Percentiles rank a stretch among this genome's conserved stretches.
These are phyloP conservation scores for Geotrupes spiniger DNA, from an alignment of 2,888 invertebrate genomes.

Conservation along the genomic window DNA sequence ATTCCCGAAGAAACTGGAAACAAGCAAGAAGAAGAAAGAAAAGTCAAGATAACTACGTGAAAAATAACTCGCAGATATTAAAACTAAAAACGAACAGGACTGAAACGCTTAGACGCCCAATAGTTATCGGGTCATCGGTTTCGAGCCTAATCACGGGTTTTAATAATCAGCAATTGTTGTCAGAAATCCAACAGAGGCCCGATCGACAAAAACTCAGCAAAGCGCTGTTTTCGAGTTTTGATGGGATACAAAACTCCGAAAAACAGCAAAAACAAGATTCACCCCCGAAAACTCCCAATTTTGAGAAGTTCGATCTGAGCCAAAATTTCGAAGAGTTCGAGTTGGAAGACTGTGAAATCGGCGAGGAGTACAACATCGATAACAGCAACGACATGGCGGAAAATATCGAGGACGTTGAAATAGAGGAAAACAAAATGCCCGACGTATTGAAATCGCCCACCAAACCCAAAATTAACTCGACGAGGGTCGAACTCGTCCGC, in stretches of 20 bases:
- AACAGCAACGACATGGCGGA: conserved; percentile 14
- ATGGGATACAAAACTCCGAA: conserved; percentile 45
- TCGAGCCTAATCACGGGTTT: conserved; percentile 54
- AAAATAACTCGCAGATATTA: conserved; percentile 47
- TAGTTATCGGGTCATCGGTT: conserved; percentile 61
- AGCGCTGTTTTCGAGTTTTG: conserved; percentile 47
- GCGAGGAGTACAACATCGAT: conserved; percentile 43
- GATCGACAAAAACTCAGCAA: conserved; percentile 34
- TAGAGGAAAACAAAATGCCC: conserved; percentile 24
- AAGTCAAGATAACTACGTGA: conserved; percentile 48
- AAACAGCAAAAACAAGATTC: conserved; percentile 31
- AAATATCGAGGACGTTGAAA: neutral
- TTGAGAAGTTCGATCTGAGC: conserved; percentile 65
- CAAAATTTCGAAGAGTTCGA: conserved; percentile 80
- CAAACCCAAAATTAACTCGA: conserved; percentile 25
- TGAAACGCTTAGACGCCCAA: conserved; percentile 50
- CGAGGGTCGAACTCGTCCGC: conserved; percentile 39
- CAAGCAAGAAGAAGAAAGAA: conserved; percentile 39
- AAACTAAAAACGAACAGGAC: conserved; percentile 43
- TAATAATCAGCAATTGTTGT: conserved; percentile 52
- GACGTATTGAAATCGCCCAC: conserved; percentile 19
- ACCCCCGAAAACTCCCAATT: conserved; percentile 33
- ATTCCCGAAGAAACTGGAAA: conserved; percentile 61
- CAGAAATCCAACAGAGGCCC: conserved; percentile 54
- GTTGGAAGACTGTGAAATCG: conserved; percentile 68